Percentiles rank a stretch among this genome's conserved stretches.
These are phyloP conservation scores for Drosophila gunungcola DNA, from an alignment of 1,140 invertebrate species.

Conservation along the genomic window DNA sequence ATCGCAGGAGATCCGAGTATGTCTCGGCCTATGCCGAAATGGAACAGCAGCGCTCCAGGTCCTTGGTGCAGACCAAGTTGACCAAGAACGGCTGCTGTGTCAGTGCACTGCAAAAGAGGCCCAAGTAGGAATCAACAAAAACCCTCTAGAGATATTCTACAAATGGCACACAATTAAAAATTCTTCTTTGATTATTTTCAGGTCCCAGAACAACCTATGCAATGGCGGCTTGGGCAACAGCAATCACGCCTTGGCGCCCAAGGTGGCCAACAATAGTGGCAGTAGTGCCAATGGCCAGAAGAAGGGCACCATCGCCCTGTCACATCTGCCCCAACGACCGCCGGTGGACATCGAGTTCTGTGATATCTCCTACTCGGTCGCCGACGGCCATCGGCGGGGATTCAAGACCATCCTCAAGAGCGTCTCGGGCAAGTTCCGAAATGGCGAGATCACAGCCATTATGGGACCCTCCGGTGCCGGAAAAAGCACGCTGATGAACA, in stretches of 20 bases:
- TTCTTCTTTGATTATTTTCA: slow-evolving; percentile 82
- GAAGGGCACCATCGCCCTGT: slow-evolving; percentile 88
- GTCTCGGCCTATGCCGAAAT: slow-evolving; percentile 52
- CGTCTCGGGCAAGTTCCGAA: slow-evolving; percentile 92
- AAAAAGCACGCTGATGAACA: slow-evolving; percentile 96
- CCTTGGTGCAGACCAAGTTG: slow-evolving; percentile 67
- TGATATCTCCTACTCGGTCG: slow-evolving; percentile 93
- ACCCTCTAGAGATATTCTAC: neutral
- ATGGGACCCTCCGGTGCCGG: slow-evolving; percentile 98
- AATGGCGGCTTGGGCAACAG: slow-evolving; percentile 87
- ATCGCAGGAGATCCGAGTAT: slow-evolving; percentile 45
- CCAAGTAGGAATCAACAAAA: slow-evolving; percentile 45
- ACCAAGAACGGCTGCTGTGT: slow-evolving; percentile 74
- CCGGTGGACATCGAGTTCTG: slow-evolving; percentile 95
- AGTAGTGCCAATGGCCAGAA: slow-evolving; percentile 87
- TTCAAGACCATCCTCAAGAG: slow-evolving; percentile 93
- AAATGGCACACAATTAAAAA: neutral
- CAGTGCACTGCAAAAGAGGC: slow-evolving; percentile 56
- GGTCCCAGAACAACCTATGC: slow-evolving; percentile 89
- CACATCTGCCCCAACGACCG: slow-evolving; percentile 91
- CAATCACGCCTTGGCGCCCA: slow-evolving; percentile 86
- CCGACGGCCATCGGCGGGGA: slow-evolving; percentile 91
- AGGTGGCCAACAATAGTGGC: slow-evolving; percentile 87
- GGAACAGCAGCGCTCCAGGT: slow-evolving; percentile 49
- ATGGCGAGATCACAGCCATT: slow-evolving; percentile 94